phyloP scores from a whole-genome alignment of 1,140 invertebrate genomes.

The Cylas formicarius region DNA sequence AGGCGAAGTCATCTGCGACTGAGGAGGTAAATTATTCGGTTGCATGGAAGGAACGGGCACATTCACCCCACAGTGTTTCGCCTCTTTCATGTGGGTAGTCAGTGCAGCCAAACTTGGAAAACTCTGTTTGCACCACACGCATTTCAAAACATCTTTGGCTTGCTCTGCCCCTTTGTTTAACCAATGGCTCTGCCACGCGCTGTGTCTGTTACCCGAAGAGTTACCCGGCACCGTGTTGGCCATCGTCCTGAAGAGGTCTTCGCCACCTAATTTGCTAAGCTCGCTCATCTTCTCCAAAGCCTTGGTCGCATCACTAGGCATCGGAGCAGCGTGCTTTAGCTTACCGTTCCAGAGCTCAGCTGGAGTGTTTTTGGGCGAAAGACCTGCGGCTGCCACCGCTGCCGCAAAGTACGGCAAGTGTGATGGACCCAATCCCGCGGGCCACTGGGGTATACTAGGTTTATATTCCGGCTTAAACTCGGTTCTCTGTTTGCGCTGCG shows the following conservation, averaged over 20 bases:
- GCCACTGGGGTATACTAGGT: constrained; percentile 64
- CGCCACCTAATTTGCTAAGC: constrained; percentile 72
- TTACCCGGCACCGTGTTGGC: constrained; percentile 43
- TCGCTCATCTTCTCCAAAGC: constrained; percentile 89
- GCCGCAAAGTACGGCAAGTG: constrained; percentile 74
- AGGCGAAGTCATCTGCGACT: constrained; percentile 49
- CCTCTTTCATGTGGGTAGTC: constrained; percentile 92
- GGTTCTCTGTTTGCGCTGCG: constrained; percentile 56
- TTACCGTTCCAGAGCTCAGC: constrained; percentile 73
- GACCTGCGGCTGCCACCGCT: constrained; percentile 63
- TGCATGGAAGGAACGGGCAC: constrained; percentile 61
- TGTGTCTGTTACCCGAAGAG: constrained; percentile 59
- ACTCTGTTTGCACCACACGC: constrained; percentile 93
- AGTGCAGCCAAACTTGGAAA: constrained; percentile 83
- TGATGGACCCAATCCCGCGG: constrained; percentile 65
- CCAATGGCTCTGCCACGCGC: constrained; percentile 93
- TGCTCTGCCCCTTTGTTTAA: constrained; percentile 88
- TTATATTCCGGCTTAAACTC: constrained; percentile 56
- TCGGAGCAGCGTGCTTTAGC: constrained; percentile 57
- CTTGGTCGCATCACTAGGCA: constrained; percentile 72
- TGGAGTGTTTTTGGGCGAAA: constrained; percentile 60
- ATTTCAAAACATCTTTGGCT: constrained; percentile 88
- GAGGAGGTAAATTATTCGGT: constrained; percentile 50
- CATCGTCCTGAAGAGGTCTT: constrained; percentile 62
- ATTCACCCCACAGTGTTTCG: constrained; percentile 83